Percentiles rank a stretch among this genome's conserved stretches.
These are phyloP conservation scores for Morinoia aosen DNA, from an alignment of 2,888 invertebrate genomes.

Conservation along the genomic window DNA sequence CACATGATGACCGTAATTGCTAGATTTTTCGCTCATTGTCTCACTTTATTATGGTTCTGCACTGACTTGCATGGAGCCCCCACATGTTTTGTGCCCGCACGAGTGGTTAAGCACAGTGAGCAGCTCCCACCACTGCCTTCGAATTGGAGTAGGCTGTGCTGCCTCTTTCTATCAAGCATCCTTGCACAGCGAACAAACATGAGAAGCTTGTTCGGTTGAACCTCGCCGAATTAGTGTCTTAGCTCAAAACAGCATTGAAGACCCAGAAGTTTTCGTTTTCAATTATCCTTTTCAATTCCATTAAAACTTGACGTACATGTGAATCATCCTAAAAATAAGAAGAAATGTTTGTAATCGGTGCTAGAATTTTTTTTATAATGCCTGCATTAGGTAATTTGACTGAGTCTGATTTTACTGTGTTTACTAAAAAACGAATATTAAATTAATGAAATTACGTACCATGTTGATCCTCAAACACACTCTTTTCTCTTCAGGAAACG, in stretches of 20 bases:
- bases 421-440: background rate
- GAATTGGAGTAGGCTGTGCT: too few species aligned
- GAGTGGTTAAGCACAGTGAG: background rate
- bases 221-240: too few species aligned
- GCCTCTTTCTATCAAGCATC: too few species aligned
- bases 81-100: background rate
- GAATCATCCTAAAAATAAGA: background rate
- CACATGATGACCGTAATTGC: too few species aligned
- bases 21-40: too few species aligned
- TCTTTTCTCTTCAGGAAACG: slow-evolving; percentile 33
- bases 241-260: too few species aligned
- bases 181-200: too few species aligned
- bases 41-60: background rate
- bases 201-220: too few species aligned
- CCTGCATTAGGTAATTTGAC: background rate
- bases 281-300: too few species aligned
- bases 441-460: background rate
- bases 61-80: background rate
- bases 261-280: too few species aligned
- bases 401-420: background rate
- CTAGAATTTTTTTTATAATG: background rate
- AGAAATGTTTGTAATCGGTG: background rate
- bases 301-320: background rate
- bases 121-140: too few species aligned
- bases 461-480: too few species aligned